A percentile compares a stretch with the other conserved stretches of the same genome.
These are phyloP conservation scores for Novumbra hubbsi DNA, from an alignment of 2,797 vertebrate genomes.

Conservation along the genomic window DNA sequence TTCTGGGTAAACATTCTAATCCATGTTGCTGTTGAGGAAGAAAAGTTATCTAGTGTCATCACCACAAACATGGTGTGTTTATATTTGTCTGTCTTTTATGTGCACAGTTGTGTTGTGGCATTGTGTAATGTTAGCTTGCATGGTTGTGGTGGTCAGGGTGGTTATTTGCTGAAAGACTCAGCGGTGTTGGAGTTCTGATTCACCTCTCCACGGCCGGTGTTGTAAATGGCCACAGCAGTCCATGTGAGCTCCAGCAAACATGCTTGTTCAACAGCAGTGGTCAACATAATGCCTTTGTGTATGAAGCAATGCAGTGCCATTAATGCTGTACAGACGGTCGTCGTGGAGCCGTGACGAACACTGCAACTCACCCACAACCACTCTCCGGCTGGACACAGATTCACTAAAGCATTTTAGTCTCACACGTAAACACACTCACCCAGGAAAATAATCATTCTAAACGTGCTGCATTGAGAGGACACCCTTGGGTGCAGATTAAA, in stretches of 20 bases:
- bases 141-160: slow-evolving; percentile 38
- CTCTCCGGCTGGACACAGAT: slow-evolving; percentile 57
- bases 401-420: slow-evolving; percentile 30
- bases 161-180: slow-evolving; percentile 46
- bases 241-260: slow-evolving; percentile 27
- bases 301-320: slow-evolving; percentile 16
- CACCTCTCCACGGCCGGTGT: slow-evolving; percentile 31
- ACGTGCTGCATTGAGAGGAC: neutral
- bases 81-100: slow-evolving; percentile 39
- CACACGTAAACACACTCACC: slow-evolving; percentile 5
- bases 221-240: slow-evolving; percentile 40
- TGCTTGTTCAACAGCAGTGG: slow-evolving; percentile 29
- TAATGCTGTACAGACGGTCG: neutral
- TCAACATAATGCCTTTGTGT: slow-evolving; percentile 39
- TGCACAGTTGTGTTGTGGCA: slow-evolving; percentile 27
- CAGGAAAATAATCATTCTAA: slow-evolving; percentile 9
- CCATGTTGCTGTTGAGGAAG: slow-evolving; percentile 29
- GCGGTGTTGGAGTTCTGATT: slow-evolving; percentile 26
- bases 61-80: slow-evolving; percentile 26
- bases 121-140: slow-evolving; percentile 54
- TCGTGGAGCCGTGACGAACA: slow-evolving; percentile 53
- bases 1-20: slow-evolving; percentile 39
- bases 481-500: too few species aligned
- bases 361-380: slow-evolving; percentile 61
- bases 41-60: slow-evolving; percentile 8